A percentile compares a stretch with the other conserved stretches of the same genome.
Conservation (phyloP, 1,140 invertebrate genomes). For the Hypsibius dujardini region DNA sequence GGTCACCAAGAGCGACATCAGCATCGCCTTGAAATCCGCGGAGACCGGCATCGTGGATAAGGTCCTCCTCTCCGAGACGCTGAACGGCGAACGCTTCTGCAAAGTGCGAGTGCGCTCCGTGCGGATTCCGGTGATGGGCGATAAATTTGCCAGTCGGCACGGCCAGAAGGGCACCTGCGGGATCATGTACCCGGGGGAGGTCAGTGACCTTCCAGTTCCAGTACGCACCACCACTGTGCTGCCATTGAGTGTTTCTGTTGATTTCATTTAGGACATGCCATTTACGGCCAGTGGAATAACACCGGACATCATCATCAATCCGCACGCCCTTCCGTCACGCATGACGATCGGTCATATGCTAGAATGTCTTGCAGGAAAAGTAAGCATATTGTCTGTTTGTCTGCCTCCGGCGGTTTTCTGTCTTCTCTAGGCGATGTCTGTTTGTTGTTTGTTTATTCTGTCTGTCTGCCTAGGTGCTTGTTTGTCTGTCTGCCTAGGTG, state of each 20-base stretch:
- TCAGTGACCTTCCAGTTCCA: not conserved
- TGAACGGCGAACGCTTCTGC: not conserved
- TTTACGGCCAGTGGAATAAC: slow-evolving; percentile 35
- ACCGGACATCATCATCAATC: slow-evolving; percentile 37
- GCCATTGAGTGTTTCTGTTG: not conserved
- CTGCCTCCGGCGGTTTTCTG: slow-evolving; percentile 29
- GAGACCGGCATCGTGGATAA: not conserved
- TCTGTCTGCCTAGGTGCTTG: too few species aligned
- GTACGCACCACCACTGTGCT: not conserved
- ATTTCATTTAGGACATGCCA: slow-evolving; percentile 29
- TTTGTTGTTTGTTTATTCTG: too few species aligned
- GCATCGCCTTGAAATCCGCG: not conserved
- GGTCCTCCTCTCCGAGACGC: not conserved
- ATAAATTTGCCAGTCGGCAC: not conserved
- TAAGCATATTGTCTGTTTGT: slow-evolving; percentile 52
- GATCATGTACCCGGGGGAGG: not conserved
- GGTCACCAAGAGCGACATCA: not conserved
- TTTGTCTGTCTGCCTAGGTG: too few species aligned
- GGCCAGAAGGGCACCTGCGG: slow-evolving; percentile 4
- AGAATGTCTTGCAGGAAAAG: slow-evolving; percentile 86
- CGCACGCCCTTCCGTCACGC: slow-evolving; percentile 35
- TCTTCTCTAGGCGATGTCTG: slow-evolving; percentile 49
- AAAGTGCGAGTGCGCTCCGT: slow-evolving; percentile 8
- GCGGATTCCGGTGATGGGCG: slow-evolving; percentile 11
- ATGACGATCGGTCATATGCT: slow-evolving; percentile 47